Percentiles rank a stretch among this genome's conserved stretches.
phyloP scores from a whole-genome alignment of 2,888 invertebrate species.

The Calliphora vomitoria region DNA sequence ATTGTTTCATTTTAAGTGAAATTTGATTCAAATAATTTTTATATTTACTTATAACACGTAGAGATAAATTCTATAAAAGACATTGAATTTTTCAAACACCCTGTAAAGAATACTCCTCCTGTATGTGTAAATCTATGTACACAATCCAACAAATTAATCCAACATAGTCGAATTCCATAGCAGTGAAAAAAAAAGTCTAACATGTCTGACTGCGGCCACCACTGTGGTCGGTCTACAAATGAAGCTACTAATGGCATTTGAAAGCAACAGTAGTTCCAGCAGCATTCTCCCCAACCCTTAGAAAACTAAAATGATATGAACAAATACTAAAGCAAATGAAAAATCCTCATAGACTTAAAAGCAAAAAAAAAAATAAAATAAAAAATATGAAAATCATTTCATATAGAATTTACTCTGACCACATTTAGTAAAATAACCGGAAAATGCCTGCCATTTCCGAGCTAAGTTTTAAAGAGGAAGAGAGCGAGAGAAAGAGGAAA shows the following conservation, averaged over 20 bases:
- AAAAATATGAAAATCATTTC: neutral
- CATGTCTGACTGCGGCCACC: constrained; percentile 72
- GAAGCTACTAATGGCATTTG: constrained; percentile 71
- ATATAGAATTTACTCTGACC: constrained; percentile 12
- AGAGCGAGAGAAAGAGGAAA: neutral
- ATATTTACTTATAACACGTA: too few species aligned
- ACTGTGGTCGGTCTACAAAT: constrained; percentile 74
- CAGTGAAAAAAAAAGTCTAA: constrained; percentile 43
- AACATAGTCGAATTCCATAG: constrained; percentile 24
- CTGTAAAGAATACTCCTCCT: neutral
- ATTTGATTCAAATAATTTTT: too few species aligned
- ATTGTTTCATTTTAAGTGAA: too few species aligned
- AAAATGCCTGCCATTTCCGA: constrained; percentile 47
- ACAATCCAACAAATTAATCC: constrained; percentile 64
- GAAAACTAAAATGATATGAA: constrained; percentile 10
- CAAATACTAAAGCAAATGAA: constrained; percentile 57
- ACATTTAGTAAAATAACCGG: constrained; percentile 54
- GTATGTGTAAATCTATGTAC: neutral
- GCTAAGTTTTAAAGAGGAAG: neutral
- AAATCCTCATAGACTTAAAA: constrained; percentile 47
- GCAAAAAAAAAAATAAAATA: neutral
- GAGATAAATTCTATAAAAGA: too few species aligned
- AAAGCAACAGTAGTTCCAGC: constrained; percentile 6
- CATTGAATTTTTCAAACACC: too few species aligned
- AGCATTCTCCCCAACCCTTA: neutral